Evolutionary conservation across 2,888 invertebrate species (phyloP), one percentile per base, ranked within the genome.

Genomic region (Amphipyra berbera): DNA sequence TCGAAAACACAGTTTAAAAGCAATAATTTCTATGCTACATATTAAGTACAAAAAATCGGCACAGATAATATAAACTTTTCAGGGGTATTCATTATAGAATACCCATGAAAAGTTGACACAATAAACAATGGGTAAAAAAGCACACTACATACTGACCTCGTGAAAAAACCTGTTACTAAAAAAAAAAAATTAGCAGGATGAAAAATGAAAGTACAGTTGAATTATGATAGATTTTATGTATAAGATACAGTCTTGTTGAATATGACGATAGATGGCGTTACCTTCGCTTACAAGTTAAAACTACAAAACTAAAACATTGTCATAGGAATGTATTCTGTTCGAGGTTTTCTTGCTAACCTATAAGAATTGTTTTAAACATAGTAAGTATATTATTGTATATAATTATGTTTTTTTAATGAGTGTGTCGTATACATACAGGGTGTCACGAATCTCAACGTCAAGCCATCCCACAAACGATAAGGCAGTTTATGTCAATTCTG

Each of bases 91-190:
- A 14, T 33, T 9, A 14, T 21, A 21, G 21, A 48, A 47, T 8
- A 12, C 8, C 13, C 3, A 47, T 1, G 2, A 15, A 42, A 37
- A 15, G 13, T 3, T 7, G 1, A 21, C 3, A 30, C 2, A 30
- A 30, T 14, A 48, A 49, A 41, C 21, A 21, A 21, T 21, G 3
- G 21, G 21, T 21, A 21, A 21, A n/a, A n/a, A n/a, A n/a, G n/a
- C 21, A 21, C 45, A 50, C 80, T 81, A 82, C 33, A 82, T 87
- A 87, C 87, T 86, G 80, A 87, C 87, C 87, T 87, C 76, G 54
- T 37, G 72, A 69, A 61, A 76, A 64, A 81, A 79, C 79, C 86
- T 87, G 82, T 79, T 71, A 63, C 49, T 73, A 69, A 66, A 21
- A 61, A 77, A 71, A 66, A 73, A 52, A 50, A 75, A 74, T 71